phyloP scores from a whole-genome alignment of 2,113 vertebrate genomes.

The Pseudorectes ferrugineus region DNA sequence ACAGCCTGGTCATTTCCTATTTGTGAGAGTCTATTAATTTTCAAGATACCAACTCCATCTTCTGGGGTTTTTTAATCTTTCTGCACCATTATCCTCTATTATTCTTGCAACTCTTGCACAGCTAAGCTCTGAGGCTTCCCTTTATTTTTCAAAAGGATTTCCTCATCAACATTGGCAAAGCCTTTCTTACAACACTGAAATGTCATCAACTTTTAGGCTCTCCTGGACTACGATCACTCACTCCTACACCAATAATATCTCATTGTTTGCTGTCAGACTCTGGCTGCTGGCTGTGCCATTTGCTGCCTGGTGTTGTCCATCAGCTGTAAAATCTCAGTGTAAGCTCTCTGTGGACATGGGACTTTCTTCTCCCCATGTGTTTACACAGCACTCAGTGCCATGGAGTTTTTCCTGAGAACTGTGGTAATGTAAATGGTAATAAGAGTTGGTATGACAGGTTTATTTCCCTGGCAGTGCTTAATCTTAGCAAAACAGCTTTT shows the following conservation, averaged over 20 bases:
- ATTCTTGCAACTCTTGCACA: not conserved
- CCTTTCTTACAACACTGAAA: not conserved
- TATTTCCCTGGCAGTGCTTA: not conserved
- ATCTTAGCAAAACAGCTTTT: constrained; percentile 20
- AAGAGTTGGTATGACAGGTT: constrained; percentile 3
- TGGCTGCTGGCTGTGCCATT: not conserved
- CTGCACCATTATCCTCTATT: not conserved
- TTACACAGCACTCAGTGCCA: not conserved
- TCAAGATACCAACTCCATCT: not conserved
- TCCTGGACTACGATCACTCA: not conserved
- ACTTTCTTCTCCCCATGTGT: not conserved
- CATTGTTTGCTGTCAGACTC: not conserved
- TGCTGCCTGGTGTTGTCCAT: not conserved
- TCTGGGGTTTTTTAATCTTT: not conserved
- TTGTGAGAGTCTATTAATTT: not conserved
- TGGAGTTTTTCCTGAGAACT: not conserved
- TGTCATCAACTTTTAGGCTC: not conserved
- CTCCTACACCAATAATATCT: not conserved
- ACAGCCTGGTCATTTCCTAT: not conserved
- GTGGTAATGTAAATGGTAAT: not conserved
- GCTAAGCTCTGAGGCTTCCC: not conserved
- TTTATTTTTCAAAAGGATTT: not conserved
- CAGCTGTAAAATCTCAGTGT: not conserved
- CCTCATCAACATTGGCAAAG: not conserved
- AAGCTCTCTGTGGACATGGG: not conserved